Conservation (phyloP, 2,797 vertebrate genomes). For the Alectoris magna region DNA sequence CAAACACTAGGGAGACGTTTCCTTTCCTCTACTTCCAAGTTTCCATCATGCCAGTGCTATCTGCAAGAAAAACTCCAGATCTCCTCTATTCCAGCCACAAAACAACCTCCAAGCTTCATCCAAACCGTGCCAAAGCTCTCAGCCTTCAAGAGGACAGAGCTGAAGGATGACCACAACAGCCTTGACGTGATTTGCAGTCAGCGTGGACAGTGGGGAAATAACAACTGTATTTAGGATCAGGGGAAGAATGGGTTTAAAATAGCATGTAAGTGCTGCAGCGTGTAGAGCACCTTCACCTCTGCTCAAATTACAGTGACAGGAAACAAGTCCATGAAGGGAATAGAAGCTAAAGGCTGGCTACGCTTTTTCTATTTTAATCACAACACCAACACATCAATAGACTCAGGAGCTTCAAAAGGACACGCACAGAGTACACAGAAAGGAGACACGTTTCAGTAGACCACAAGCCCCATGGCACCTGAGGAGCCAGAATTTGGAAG, state of each 20-base stretch:
- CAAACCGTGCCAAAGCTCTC: neutral
- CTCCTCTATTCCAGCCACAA: neutral
- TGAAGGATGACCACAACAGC: neutral
- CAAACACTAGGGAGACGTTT: rapidly evolving
- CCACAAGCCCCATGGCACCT: neutral
- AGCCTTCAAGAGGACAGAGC: neutral
- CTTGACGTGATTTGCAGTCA: neutral
- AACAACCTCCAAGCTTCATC: neutral
- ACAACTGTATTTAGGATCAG: too few species aligned
- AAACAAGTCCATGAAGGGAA: neutral
- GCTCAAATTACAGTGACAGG: neutral
- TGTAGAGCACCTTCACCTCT: neutral
- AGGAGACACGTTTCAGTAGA: neutral
- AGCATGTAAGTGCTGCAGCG: neutral
- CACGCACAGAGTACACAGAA: neutral
- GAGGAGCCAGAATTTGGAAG: neutral
- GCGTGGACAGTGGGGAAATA: neutral
- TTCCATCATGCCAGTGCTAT: neutral
- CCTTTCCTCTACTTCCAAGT: neutral
- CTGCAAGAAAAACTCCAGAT: neutral
- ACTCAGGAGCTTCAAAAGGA: neutral
- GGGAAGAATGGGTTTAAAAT: neutral
- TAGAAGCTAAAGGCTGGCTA: neutral
- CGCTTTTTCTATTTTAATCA: neutral
- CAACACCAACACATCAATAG: neutral